A percentile compares a stretch with the other conserved stretches of the same genome.
These are phyloP conservation scores for Smutsia gigantea DNA, from an alignment of 2,797 vertebrate genomes.

Conservation along the genomic window DNA sequence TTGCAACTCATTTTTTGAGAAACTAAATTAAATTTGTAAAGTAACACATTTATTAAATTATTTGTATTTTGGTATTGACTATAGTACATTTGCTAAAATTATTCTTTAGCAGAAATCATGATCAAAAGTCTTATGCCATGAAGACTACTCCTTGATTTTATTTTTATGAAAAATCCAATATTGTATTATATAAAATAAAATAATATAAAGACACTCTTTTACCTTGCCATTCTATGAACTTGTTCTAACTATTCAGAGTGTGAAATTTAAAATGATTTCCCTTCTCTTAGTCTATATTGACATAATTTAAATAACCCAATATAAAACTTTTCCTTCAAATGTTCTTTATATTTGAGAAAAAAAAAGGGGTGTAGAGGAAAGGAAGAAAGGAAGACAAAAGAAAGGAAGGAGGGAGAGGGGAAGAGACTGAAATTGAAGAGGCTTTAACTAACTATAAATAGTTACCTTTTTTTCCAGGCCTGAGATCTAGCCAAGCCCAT, in stretches of 20 bases:
- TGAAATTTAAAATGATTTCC: neutral
- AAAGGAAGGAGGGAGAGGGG: neutral
- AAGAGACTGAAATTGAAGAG: fast-evolving
- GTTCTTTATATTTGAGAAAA: neutral
- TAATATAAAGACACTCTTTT: neutral
- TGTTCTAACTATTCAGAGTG: neutral
- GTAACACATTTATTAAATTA: neutral
- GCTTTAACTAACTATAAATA: neutral
- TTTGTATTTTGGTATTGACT: neutral
- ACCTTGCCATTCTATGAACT: neutral
- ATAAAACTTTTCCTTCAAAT: neutral
- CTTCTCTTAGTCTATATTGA: neutral
- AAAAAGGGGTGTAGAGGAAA: fast-evolving
- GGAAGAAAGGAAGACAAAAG: fast-evolving
- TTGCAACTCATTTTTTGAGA: neutral
- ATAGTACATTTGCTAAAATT: slow-evolving; percentile 11
- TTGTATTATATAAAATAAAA: neutral
- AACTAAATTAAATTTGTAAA: slow-evolving; percentile 34
- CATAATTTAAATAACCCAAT: neutral
- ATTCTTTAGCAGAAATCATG: slow-evolving; percentile 1
- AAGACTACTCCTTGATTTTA: neutral
- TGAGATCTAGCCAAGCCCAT: neutral
- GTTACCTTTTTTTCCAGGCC: neutral
- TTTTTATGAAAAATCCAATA: neutral
- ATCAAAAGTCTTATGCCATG: neutral